Evolutionary conservation across 2,888 invertebrate genomes (phyloP).

Genomic region (Chrysolina haemoptera): DNA sequence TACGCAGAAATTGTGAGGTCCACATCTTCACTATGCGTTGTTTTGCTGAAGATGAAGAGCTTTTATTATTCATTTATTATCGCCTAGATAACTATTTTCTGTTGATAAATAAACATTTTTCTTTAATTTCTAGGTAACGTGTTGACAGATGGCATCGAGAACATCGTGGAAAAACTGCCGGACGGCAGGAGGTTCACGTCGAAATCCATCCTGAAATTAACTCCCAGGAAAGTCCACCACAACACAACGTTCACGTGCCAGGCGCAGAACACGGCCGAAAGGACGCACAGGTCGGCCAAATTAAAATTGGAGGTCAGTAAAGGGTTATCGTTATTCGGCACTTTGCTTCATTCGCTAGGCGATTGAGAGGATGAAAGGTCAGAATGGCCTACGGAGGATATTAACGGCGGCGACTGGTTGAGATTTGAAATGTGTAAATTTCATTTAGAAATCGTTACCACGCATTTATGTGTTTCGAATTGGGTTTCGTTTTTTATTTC

Average conservation of each 20-base stretch:
- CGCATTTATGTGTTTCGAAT: too few relatives aligned
- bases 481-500: too few relatives aligned
- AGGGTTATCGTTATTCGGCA: slow-evolving; percentile 15
- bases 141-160: slow-evolving; percentile 84
- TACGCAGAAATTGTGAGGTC: too few relatives aligned
- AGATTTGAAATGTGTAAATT: too few relatives aligned
- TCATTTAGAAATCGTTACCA: too few relatives aligned
- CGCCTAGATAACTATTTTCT: too few relatives aligned
- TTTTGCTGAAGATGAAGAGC: too few relatives aligned
- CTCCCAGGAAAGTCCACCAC: slow-evolving; percentile 90
- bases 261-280: slow-evolving; percentile 92
- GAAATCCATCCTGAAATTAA: slow-evolving; percentile 86
- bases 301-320: slow-evolving; percentile 83
- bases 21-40: too few relatives aligned
- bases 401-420: background rate
- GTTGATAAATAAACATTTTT: background rate
- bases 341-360: background rate
- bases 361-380: slow-evolving; percentile 20
- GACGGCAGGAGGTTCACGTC: slow-evolving; percentile 90
- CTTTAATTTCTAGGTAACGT: slow-evolving; percentile 76
- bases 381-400: background rate
- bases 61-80: too few relatives aligned
- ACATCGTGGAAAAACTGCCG: slow-evolving; percentile 82
- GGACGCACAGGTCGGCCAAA: slow-evolving; percentile 86
- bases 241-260: slow-evolving; percentile 93